Evolutionary conservation across 2,888 invertebrate genomes (phyloP).

Genomic region (Campopleginae sp.): DNA sequence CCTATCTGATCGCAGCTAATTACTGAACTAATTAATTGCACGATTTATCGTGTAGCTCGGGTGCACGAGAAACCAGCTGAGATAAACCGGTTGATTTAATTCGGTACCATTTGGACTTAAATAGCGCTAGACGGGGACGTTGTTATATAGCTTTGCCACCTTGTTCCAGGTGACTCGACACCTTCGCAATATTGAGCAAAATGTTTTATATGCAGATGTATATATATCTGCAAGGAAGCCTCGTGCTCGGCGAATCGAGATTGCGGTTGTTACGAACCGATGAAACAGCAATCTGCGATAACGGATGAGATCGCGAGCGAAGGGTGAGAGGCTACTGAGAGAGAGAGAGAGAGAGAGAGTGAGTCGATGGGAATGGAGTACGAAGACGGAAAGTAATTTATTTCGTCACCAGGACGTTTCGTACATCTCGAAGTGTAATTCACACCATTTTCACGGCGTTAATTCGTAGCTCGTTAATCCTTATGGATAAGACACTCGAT

Average conservation of each 20-base stretch:
- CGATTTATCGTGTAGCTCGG: conserved; percentile 76
- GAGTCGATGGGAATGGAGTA: conserved; percentile 38
- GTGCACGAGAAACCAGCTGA: conserved; percentile 59
- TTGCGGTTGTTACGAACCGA: conserved; percentile 67
- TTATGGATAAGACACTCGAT: not conserved
- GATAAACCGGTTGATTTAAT: conserved; percentile 81
- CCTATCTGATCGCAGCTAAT: conserved; percentile 81
- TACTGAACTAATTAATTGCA: conserved; percentile 81
- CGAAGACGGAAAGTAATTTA: conserved; percentile 57
- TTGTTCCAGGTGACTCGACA: conserved; percentile 62
- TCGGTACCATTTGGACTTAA: conserved; percentile 69
- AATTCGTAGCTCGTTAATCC: conserved; percentile 34
- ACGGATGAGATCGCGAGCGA: conserved; percentile 57
- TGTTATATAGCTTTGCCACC: conserved; percentile 42
- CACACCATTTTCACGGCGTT: conserved; percentile 8
- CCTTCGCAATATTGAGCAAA: conserved; percentile 45
- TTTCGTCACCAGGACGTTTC: conserved; percentile 46
- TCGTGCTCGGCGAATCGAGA: conserved; percentile 60
- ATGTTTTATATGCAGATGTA: conserved; percentile 11
- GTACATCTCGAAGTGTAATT: conserved; percentile 33
- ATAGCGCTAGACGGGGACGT: conserved; percentile 47
- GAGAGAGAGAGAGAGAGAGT: conserved; percentile 47
- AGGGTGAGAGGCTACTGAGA: conserved; percentile 31
- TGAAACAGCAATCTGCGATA: conserved; percentile 69
- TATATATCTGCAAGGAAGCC: conserved; percentile 31